Percentiles rank a stretch among this genome's conserved stretches.
These are phyloP conservation scores for Falco punctatus DNA, from an alignment of 2,113 vertebrate genomes.

Conservation along the genomic window DNA sequence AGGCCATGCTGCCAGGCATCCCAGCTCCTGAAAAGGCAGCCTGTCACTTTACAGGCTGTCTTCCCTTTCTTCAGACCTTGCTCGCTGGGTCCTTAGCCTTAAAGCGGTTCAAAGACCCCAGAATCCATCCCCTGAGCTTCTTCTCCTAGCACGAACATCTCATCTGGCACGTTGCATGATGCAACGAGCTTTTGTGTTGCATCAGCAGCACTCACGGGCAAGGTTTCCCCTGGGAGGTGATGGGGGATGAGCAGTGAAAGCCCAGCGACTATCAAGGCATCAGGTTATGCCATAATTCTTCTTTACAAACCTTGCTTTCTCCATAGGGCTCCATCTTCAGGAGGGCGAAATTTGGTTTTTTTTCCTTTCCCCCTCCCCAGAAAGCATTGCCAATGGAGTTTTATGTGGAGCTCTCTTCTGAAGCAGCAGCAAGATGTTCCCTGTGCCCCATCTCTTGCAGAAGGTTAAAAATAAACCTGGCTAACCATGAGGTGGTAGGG, in stretches of 20 bases:
- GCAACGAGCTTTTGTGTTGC: constrained; percentile 25
- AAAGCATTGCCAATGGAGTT: not conserved
- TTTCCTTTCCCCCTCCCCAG: not conserved
- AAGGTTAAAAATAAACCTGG: not conserved
- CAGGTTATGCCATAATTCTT: not conserved
- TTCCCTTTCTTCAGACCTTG: not conserved
- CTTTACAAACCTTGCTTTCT: not conserved
- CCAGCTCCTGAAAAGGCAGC: not conserved
- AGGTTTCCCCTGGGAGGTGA: not conserved
- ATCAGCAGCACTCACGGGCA: not conserved
- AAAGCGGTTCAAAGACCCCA: not conserved
- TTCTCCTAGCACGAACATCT: not conserved
- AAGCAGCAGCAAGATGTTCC: not conserved
- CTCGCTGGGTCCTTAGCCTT: not conserved
- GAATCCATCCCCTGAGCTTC: not conserved
- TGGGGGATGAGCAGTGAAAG: not conserved
- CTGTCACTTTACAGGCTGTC: not conserved
- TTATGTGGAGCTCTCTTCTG: not conserved
- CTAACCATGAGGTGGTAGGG: not conserved
- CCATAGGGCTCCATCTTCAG: not conserved
- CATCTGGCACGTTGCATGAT: not conserved
- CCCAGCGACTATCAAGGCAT: not conserved
- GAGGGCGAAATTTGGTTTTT: not conserved
- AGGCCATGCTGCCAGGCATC: not conserved
- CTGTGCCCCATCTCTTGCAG: not conserved